phyloP scores from a whole-genome alignment of 2,888 invertebrate genomes.

The Drosophila villosipedis region DNA sequence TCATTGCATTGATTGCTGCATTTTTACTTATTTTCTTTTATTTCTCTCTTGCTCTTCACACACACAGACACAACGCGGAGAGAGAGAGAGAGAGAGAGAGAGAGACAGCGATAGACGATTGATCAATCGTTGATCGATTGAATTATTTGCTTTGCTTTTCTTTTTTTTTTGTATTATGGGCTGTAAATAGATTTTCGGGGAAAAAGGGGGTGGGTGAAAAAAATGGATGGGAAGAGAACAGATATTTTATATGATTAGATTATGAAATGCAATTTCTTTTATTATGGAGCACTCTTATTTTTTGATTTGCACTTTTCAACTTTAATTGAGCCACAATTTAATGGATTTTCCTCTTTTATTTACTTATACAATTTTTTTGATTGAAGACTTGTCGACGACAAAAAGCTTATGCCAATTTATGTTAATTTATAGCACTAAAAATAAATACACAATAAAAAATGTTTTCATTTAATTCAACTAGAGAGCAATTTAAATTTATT shows the following conservation, averaged over 20 bases:
- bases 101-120: neutral
- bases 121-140: constrained; percentile 39
- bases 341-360: constrained; percentile 10
- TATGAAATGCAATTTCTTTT: constrained; percentile 10
- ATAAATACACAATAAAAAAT: constrained; percentile 67
- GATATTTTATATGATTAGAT: constrained; percentile 9
- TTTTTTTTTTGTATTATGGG: constrained; percentile 37
- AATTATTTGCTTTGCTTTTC: constrained; percentile 35
- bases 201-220: constrained; percentile 1
- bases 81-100: constrained; percentile 2
- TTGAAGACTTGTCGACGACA: constrained; percentile 26
- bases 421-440: constrained; percentile 76
- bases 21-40: constrained; percentile 26
- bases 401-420: constrained; percentile 75
- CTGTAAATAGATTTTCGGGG: constrained; percentile 55
- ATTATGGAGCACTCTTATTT: constrained; percentile 11
- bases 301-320: constrained; percentile 30
- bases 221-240: constrained; percentile 9
- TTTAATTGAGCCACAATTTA: constrained; percentile 25
- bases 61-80: constrained; percentile 22
- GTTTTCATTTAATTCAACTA: constrained; percentile 78
- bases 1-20: constrained; percentile 39
- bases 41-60: constrained; percentile 17
- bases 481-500: constrained; percentile 79
- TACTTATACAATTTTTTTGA: constrained; percentile 12